Conservation (phyloP, 2,113 vertebrate species). For the Triplophysa dalaica region DNA sequence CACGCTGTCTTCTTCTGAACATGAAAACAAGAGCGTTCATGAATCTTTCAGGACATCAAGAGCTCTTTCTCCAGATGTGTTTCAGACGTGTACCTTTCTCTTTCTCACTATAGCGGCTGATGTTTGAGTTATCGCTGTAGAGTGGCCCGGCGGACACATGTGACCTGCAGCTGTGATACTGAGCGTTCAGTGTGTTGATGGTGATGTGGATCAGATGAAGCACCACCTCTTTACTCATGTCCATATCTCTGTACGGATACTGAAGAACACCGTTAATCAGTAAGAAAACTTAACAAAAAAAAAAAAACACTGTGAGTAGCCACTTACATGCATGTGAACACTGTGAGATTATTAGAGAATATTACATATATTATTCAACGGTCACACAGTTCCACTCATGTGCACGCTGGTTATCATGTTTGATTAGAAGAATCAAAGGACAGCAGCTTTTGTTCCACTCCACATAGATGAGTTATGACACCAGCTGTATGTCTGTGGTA, state of each 20-base stretch:
- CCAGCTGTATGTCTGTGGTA: too few relatives aligned
- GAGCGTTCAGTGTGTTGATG: conserved; percentile 95
- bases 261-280: conserved; percentile 58
- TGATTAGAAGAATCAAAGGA: too few relatives aligned
- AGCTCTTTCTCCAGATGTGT: background rate
- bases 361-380: too few relatives aligned
- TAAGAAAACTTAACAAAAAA: too few relatives aligned
- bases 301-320: too few relatives aligned
- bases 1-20: conserved; percentile 96
- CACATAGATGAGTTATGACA: too few relatives aligned
- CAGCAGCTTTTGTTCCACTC: too few relatives aligned
- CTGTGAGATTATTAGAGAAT: too few relatives aligned
- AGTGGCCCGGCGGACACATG: conserved; percentile 92
- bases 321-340: too few relatives aligned
- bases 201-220: conserved; percentile 97
- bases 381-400: too few relatives aligned
- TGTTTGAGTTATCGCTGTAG: conserved; percentile 97
- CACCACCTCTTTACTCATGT: conserved; percentile 89
- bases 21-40: background rate
- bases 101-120: conserved; percentile 97
- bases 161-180: conserved; percentile 98
- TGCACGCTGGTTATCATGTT: too few relatives aligned
- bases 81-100: conserved; percentile 84
- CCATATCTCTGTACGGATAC: conserved; percentile 98
- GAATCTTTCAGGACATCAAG: background rate